Base-by-base conservation (phyloP, 2,113 vertebrate genomes). In the Hippocampus abdominalis region DNA sequence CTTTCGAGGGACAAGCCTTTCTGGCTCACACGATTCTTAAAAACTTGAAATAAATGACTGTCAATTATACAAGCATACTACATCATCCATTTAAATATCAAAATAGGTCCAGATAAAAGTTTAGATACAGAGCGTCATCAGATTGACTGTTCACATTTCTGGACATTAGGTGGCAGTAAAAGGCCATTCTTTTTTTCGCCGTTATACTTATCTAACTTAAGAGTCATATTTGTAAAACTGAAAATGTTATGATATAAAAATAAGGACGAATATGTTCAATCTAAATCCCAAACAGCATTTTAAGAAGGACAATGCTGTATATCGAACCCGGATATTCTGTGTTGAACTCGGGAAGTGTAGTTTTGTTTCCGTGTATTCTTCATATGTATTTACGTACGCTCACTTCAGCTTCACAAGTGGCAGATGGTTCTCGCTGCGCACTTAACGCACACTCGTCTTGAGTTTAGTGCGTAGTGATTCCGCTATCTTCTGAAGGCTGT, bases 401-500 rank as follows among this genome's bases (percentile, higher is more conserved):
- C n/a, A 67, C 54, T 23, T 56, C 60, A 72, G 73, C 23, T 10
- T 39, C 6, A 6, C 7, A 0, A 0, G 4, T 0, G 4, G 12
- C 2, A 1, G 1, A 18, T 5, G 0, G 4, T 0, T 0, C 1
- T 0, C 0, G 8, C 0, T 77, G 72, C 89, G 89, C 0, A 67
- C 32, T 68, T 70, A 21, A 21, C 87, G 87, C 77, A 81, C 64
- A 71, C 18, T 9, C 9, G 48, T 49, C 70, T 42, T 74, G 48
- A 64, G 8, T 81, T 75, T 61, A 79, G 74, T 87, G 80, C 84
- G 84, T 81, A 72, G 84, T 83, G 87, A 89, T 89, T 74, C 74
- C 84, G 85, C 84, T 90, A 85, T 82, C 88, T 86, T 84, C 86
- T 80, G 81, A 36, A 80, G 87, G 72, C 80, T 82, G 85, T 86